Percentiles rank a stretch among this genome's conserved stretches.
Conservation (phyloP, 2,113 vertebrate species). For the Pedionomus torquatus region DNA sequence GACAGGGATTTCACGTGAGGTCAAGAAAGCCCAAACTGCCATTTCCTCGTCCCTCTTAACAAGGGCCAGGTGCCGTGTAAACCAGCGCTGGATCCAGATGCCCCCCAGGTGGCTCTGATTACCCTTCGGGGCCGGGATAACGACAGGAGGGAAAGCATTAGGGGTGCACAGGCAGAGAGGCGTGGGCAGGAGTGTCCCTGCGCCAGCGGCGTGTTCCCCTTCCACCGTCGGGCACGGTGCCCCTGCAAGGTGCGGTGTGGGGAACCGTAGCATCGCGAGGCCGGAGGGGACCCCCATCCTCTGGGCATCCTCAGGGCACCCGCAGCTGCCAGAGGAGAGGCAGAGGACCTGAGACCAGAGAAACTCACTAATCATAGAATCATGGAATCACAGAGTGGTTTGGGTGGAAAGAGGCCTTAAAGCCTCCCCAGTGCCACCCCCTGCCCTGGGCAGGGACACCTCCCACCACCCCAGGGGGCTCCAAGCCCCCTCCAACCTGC, state of each 20-base stretch:
- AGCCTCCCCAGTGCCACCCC: too few relatives aligned
- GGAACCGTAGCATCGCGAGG: background rate
- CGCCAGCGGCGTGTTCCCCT: too few relatives aligned
- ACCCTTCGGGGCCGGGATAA: background rate
- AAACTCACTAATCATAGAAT: too few relatives aligned
- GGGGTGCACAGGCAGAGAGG: background rate
- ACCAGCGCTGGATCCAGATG: background rate
- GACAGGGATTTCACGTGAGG: slow-evolving; percentile 45
- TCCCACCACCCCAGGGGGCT: too few relatives aligned
- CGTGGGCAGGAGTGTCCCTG: too few relatives aligned
- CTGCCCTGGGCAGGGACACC: too few relatives aligned
- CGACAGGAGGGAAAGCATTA: background rate
- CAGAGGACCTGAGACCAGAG: too few relatives aligned
- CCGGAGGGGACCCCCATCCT: background rate
- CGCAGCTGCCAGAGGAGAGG: too few relatives aligned
- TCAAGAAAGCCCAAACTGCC: slow-evolving; percentile 58
- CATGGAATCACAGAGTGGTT: too few relatives aligned
- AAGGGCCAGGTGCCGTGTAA: slow-evolving; percentile 42
- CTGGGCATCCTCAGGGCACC: background rate
- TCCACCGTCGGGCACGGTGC: too few relatives aligned
- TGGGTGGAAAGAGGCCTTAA: too few relatives aligned
- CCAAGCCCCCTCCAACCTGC: too few relatives aligned
- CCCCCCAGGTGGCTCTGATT: slow-evolving; percentile 14
- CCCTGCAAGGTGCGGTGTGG: background rate
- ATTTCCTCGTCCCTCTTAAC: slow-evolving; percentile 50